A percentile compares a stretch with the other conserved stretches of the same genome.
phyloP scores from a whole-genome alignment of 2,113 vertebrate species.

The Cyanoliseus patagonus region DNA sequence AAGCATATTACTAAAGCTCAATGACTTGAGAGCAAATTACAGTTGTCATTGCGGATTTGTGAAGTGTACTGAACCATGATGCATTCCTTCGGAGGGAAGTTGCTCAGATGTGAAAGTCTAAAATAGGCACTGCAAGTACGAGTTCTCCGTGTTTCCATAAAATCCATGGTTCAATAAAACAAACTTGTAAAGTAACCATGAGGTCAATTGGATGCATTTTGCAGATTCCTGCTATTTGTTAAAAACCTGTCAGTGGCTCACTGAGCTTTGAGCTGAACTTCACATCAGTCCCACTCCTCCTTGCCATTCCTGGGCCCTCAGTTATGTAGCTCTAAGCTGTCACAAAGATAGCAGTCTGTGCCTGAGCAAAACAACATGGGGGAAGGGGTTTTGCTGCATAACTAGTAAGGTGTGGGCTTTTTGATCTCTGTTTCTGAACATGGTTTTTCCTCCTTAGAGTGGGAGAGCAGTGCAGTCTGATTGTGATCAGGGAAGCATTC shows the following conservation, averaged over 20 bases:
- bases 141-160: background rate
- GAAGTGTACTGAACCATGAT: slow-evolving; percentile 37
- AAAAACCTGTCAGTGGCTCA: background rate
- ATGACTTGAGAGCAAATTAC: slow-evolving; percentile 61
- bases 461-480: background rate
- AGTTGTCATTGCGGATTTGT: slow-evolving; percentile 57
- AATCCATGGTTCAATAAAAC: background rate
- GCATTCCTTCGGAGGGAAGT: slow-evolving; percentile 19
- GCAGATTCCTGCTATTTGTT: background rate
- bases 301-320: background rate
- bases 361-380: background rate
- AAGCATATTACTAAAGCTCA: slow-evolving; percentile 56
- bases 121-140: background rate
- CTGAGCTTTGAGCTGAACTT: background rate
- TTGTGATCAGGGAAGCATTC: background rate
- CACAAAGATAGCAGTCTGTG: background rate
- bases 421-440: background rate
- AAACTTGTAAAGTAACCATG: background rate
- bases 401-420: too few relatives aligned
- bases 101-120: slow-evolving; percentile 21
- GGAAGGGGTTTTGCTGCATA: background rate
- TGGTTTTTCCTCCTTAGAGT: background rate
- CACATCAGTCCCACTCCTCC: background rate
- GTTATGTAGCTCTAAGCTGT: background rate
- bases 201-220: background rate